Percentiles rank a stretch among this genome's conserved stretches.
These are phyloP conservation scores for Eubucco bourcierii DNA, from an alignment of 2,113 vertebrate genomes.

Conservation along the genomic window DNA sequence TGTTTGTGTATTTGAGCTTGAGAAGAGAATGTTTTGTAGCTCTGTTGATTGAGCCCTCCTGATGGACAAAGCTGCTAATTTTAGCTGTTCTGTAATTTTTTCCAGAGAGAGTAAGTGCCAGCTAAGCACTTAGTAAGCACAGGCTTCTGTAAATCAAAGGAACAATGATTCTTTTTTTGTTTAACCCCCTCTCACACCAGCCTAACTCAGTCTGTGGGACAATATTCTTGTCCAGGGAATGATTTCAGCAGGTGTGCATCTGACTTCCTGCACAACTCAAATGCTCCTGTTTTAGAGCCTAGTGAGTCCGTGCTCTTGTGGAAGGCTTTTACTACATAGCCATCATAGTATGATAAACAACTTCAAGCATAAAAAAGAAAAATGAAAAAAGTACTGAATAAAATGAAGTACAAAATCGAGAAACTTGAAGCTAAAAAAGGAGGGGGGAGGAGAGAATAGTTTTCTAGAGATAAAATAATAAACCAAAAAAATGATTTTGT, in stretches of 20 bases:
- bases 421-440: background rate
- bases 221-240: background rate
- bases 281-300: background rate
- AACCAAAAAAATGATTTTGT: constrained; percentile 51
- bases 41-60: background rate
- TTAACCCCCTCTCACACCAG: background rate
- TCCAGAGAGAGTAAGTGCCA: background rate
- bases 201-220: background rate
- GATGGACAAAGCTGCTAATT: constrained; percentile 8
- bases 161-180: background rate
- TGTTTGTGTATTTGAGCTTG: background rate
- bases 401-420: constrained; percentile 31
- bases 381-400: background rate
- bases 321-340: background rate
- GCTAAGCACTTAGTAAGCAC: background rate
- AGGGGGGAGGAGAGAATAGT: background rate
- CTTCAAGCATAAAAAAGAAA: constrained; percentile 24
- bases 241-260: background rate
- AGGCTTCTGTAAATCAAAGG: background rate
- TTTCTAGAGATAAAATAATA: constrained; percentile 58
- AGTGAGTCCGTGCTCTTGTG: background rate
- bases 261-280: background rate
- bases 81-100: background rate
- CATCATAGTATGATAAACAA: background rate
- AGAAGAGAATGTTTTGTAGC: background rate